Percentiles rank a stretch among this genome's conserved stretches.
phyloP scores from a whole-genome alignment of 2,888 invertebrate genomes.

The Caenorhabditis imperialis region DNA sequence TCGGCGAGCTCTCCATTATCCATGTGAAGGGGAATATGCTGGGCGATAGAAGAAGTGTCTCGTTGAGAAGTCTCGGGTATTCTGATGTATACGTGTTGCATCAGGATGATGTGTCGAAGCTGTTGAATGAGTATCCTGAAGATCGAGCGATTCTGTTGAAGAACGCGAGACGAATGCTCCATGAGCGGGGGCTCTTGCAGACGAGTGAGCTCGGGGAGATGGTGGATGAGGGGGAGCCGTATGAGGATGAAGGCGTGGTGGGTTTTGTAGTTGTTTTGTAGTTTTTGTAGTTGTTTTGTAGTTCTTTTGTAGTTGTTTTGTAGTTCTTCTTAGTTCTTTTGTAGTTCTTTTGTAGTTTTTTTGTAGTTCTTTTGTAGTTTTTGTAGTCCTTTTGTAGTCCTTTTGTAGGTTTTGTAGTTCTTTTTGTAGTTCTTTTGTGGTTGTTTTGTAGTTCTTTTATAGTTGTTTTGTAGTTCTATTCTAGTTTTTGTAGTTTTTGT shows the following conservation, averaged over 20 bases:
- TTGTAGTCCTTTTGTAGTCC: too few relatives aligned
- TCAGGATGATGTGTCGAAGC: constrained; percentile 67
- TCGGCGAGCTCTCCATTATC: constrained; percentile 72
- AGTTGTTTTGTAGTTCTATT: too few relatives aligned
- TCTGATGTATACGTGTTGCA: constrained; percentile 74
- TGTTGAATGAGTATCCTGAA: constrained; percentile 66
- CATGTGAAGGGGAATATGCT: constrained; percentile 60
- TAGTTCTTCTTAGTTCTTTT: too few relatives aligned
- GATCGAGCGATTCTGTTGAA: constrained; percentile 53
- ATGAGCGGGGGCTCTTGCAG: constrained; percentile 23
- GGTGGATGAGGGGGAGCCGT: constrained; percentile 14
- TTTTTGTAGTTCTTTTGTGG: too few relatives aligned
- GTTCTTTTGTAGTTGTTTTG: too few relatives aligned
- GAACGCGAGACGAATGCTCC: constrained; percentile 65
- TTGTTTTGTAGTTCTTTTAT: too few relatives aligned
- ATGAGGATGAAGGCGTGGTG: constrained; percentile 47
- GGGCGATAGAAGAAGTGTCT: constrained; percentile 44
- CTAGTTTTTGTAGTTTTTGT: too few relatives aligned
- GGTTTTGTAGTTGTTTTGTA: too few relatives aligned
- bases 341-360: too few relatives aligned
- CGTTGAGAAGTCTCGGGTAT: constrained; percentile 60
- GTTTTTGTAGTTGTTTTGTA: too few relatives aligned
- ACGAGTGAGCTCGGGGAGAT: constrained; percentile 50
- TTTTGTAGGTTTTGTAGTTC: too few relatives aligned
- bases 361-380: too few relatives aligned